Conservation (phyloP, 2,888 invertebrate genomes). For the Nudaria mundana region DNA sequence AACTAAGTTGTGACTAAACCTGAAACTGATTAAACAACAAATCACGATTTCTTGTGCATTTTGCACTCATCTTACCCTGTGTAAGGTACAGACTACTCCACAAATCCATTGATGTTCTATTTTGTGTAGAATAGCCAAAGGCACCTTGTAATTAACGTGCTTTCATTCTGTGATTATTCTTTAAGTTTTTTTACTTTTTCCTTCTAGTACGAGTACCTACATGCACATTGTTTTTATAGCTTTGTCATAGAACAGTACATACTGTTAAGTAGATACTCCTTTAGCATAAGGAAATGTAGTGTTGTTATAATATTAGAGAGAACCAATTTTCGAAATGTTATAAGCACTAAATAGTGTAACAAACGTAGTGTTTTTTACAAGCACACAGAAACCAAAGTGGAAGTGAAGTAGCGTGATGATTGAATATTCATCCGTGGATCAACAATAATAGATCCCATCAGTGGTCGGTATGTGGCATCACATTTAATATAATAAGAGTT, state of each 20-base stretch:
- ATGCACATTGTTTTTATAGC: conserved; percentile 32
- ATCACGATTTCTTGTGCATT: conserved; percentile 81
- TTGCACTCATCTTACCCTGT: conserved; percentile 75
- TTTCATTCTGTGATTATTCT: conserved; percentile 50
- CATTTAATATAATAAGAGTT: conserved; percentile 80
- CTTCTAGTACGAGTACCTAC: conserved; percentile 28
- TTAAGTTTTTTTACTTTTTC: conserved; percentile 39
- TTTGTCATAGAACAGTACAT: conserved; percentile 28
- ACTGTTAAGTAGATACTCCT: conserved; percentile 20
- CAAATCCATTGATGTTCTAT: conserved; percentile 66
- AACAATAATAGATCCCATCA: conserved; percentile 79
- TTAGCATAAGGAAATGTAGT: conserved; percentile 28
- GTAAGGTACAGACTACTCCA: conserved; percentile 56
- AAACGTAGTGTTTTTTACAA: conserved; percentile 53
- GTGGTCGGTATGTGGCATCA: conserved; percentile 74
- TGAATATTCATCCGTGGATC: conserved; percentile 80
- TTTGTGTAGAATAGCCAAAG: conserved; percentile 63
- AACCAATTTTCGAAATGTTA: conserved; percentile 38
- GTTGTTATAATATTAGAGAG: conserved; percentile 27
- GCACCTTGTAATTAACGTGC: conserved; percentile 70
- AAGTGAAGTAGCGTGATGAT: conserved; percentile 70
- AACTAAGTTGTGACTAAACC: conserved; percentile 76
- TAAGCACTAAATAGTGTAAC: conserved; percentile 50
- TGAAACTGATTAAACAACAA: conserved; percentile 80
- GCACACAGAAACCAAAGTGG: conserved; percentile 51